Evolutionary conservation across 1,140 invertebrate species (phyloP), one percentile per base, ranked within the genome.

Genomic region (Lethrus apterus): DNA sequence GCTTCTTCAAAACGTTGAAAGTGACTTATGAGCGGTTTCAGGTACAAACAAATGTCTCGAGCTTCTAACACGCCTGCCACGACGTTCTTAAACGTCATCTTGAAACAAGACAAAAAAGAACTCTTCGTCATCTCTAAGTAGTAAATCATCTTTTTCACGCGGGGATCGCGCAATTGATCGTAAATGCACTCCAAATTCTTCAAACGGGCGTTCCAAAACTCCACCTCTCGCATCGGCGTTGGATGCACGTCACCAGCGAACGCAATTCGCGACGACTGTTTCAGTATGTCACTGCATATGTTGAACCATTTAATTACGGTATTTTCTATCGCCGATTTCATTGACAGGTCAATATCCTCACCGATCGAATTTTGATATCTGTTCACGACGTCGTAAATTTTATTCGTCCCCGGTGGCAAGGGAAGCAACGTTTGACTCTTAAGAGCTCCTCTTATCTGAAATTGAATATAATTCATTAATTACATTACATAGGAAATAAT

Each of bases 141-240:
- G 72, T 78, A 73, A 1, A 80, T 83, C 77, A 93, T 88, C 53
- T 82, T 84, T 56, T 83, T 82, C 0, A 93, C 84, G 53, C 83
- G 70, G 4, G 80, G 79, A 61, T 88, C 83, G 21, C 77, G 69
- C 34, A 90, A 61, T 59, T 95, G 91, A 41, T 83, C 79, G 56
- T 90, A 89, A 48, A 95, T 85, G 31, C 80, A 83, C 64, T 91
- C 83, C 2, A 93, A 70, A 68, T 87, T 86, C 18, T 79, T 75
- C 1, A 83, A 64, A 23, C 83, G 73, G 0, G 70, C 68, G 2
- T 73, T 67, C 76, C 83, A 86, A 57, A 81, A 85, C 10, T 80
- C 72, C 32, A 90, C 72, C 57, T 88, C 82, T 58, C 71, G 73
- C 57, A 73, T 76, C 0, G 89, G 88, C 13, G 78, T 64, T 1